Percentiles rank a stretch among this genome's conserved stretches.
Evolutionary conservation across 2,113 vertebrate species (phyloP).

Genomic region (Chloropsis cyanopogon): DNA sequence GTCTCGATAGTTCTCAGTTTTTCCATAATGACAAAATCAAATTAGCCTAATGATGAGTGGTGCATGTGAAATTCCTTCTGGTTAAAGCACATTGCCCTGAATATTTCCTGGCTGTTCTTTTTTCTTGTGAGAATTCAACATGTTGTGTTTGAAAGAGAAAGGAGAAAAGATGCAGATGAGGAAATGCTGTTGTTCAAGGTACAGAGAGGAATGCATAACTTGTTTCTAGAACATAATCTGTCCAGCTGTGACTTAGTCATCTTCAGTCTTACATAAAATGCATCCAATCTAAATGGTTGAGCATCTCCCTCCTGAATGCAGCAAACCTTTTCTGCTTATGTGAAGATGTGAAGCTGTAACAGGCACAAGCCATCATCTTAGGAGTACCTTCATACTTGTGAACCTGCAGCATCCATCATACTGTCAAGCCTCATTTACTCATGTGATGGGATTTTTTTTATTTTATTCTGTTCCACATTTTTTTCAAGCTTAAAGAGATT

Average conservation of each 20-base stretch:
- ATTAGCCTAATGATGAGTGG: background rate
- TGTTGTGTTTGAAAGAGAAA: background rate
- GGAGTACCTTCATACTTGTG: slow-evolving; percentile 32
- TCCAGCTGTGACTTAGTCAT: slow-evolving; percentile 56
- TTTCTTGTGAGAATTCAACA: background rate
- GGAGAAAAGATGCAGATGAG: background rate
- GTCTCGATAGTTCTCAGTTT: slow-evolving; percentile 35
- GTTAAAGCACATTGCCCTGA: background rate
- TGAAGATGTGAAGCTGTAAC: slow-evolving; percentile 13
- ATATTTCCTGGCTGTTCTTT: background rate
- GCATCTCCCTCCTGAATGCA: slow-evolving; percentile 48
- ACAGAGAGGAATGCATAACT: background rate
- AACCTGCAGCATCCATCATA: slow-evolving; percentile 58
- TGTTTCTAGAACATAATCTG: slow-evolving; percentile 42
- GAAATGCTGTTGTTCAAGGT: slow-evolving; percentile 25
- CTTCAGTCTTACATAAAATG: slow-evolving; percentile 31
- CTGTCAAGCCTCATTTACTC: slow-evolving; percentile 52
- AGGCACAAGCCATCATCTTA: background rate
- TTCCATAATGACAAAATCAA: slow-evolving; percentile 53
- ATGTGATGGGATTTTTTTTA: background rate
- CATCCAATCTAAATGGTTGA: slow-evolving; percentile 5
- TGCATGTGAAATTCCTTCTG: background rate
- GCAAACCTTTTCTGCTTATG: slow-evolving; percentile 26
- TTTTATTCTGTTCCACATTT: background rate
- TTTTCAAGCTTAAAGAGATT: slow-evolving; percentile 28